Base-by-base conservation (phyloP, 2,797 vertebrate species). In the Threskiornis aethiopicus region DNA sequence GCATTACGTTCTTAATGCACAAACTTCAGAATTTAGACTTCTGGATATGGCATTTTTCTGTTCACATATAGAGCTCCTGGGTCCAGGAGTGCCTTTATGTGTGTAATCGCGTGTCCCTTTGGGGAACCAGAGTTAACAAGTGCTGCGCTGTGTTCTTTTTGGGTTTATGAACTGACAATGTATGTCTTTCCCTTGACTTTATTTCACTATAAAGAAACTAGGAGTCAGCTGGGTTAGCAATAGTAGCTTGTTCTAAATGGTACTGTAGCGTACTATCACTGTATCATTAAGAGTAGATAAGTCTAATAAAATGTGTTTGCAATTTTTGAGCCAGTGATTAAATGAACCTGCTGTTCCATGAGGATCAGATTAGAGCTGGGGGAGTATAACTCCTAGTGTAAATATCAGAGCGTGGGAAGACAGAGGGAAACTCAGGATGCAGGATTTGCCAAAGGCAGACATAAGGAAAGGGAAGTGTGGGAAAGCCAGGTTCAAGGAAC, bases 321-420 rank as follows among this genome's bases (percentile, higher is more conserved):
- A 71, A 19, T 95, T 95, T 95, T 72, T 72, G 89, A 93, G 90
- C 44, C 7, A 3, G 65, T 92, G 95, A 96, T 97, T 96, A 97
- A 97, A 92, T 92, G 84, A 94, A 92, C 67, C 84, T 94, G 84
- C 82, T 95, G 92, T 96, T 97, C 79, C 77, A 65, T 31, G 78
- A 94, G 84, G 87, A 95, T 93, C 84, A 93, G 87, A 96, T 96
- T 86, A 93, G 89, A 94, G 46, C 58, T 85, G 72, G 67, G 87
- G 78, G 81, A 22, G 46, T 87, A 13, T 28, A 95, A 89, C 80
- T 97, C 66, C 70, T 86, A 54, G 33, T 21, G 66, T 93, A 96
- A 97, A 85, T 94, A 96, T 41, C 86, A 77, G 70, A 65, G 86
- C 0, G 33, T 97, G 88, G 95, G 93, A 94, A 18, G 57, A 17